Base-by-base conservation (phyloP, 2,113 vertebrate species). In the Rhagologus leucostigma region DNA sequence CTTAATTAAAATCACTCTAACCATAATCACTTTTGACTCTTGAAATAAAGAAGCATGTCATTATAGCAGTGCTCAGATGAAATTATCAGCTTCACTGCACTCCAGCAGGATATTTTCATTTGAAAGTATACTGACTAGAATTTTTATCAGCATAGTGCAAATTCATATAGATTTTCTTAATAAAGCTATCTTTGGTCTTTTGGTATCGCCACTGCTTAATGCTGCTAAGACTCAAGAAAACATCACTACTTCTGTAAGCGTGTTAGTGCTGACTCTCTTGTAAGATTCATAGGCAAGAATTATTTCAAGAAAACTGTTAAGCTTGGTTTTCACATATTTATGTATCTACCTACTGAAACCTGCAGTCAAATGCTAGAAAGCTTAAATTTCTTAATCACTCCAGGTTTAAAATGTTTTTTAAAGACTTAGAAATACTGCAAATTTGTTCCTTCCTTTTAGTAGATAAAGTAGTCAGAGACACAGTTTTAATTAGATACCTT, bases 1-100 rank as follows among this genome's bases (percentile, higher is more conserved):
- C 53, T 68, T 93, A 94, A 91, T 96, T 96, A 95, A 96, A 93
- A 87, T 80, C 50, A 42, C 17, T 94, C 32, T 80, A 90, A 24
- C 33, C 13, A 4, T 93, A 96, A 91, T 96, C 53, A 62, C 59
- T 91, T 89, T 78, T 95, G 89, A 89, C 81, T 94, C 59, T 39
- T 87, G 37, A 97, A 87, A 75, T 89, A 87, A 93, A 93, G 69
- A 18, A 67, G 42, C 49, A 42, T 94, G 71, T 96, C 81, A 59
- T 93, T 84, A 82, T 76, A 50, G 82, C 70, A 87, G 37, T 29
- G 53, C 49, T 96, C 30, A 63, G 63, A 93, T 83, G 91, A 93
- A 89, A 85, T 80, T 93, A 87, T 91, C 81, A 80, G 89, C 89
- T 91, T 94, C 83, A 44, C 56, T 91, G 75, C 74, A 90, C 90